Evolutionary conservation across 2,113 vertebrate genomes (phyloP).

Genomic region (Gobiocypris rarus): DNA sequence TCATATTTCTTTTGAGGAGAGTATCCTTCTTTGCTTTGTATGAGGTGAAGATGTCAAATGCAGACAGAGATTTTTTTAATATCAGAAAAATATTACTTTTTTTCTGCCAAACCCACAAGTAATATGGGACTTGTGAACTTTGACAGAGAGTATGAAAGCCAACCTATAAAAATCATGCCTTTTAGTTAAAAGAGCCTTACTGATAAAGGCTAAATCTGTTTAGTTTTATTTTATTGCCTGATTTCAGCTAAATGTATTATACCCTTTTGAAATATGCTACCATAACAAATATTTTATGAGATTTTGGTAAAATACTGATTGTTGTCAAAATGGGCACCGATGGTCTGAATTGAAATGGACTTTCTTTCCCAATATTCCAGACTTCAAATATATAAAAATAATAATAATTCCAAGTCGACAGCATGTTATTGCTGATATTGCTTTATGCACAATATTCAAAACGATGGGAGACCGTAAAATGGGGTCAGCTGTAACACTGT

Average conservation of each 20-base stretch:
- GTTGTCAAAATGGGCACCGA: neutral
- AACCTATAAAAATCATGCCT: neutral
- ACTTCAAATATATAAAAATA: neutral
- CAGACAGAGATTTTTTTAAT: conserved; percentile 9
- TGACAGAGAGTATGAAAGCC: neutral
- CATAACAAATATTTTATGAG: too few species aligned
- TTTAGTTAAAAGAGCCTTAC: too few species aligned
- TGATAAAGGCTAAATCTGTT: neutral
- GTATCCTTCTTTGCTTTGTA: conserved; percentile 57
- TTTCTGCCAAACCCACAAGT: neutral
- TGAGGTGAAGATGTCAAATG: conserved; percentile 52
- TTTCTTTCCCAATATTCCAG: neutral
- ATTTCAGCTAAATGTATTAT: too few species aligned
- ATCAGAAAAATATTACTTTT: conserved; percentile 14
- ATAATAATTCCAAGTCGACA: too few species aligned
- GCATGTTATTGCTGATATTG: too few species aligned
- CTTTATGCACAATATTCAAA: too few species aligned
- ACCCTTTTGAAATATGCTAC: neutral
- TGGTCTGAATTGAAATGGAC: neutral
- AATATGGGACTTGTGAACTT: neutral
- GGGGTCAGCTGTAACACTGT: too few species aligned
- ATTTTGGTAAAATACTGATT: neutral
- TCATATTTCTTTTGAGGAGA: conserved; percentile 68
- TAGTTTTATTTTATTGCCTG: neutral
- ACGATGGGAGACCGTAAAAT: too few species aligned